Evolutionary conservation across 2,797 vertebrate species (phyloP).

Genomic region (Peromyscus aztecus): DNA sequence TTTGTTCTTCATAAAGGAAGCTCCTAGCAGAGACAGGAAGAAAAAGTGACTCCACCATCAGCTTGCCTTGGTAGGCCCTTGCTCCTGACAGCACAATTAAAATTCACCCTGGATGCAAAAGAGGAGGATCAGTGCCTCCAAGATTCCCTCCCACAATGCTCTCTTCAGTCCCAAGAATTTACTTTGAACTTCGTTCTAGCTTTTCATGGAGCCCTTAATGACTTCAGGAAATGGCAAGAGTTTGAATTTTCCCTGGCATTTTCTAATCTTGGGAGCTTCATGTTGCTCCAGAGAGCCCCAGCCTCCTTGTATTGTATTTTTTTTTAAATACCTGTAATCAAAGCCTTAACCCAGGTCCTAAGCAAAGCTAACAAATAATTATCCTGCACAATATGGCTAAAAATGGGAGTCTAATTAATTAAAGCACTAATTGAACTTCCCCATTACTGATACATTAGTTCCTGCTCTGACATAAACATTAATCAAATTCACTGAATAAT

Average conservation of each 20-base stretch:
- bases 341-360: conserved; percentile 53
- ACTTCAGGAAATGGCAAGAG: conserved; percentile 48
- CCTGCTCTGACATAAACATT: conserved; percentile 80
- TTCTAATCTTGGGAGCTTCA: conserved; percentile 53
- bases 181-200: conserved; percentile 63
- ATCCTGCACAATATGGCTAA: conserved; percentile 75
- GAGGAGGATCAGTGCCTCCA: not conserved
- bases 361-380: conserved; percentile 78
- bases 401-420: conserved; percentile 78
- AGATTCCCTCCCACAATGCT: not conserved
- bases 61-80: not conserved
- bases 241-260: conserved; percentile 60
- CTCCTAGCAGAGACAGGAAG: not conserved
- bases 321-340: conserved; percentile 71
- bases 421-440: conserved; percentile 77
- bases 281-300: conserved; percentile 34
- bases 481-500: conserved; percentile 79
- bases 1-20: not conserved
- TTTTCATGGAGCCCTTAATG: conserved; percentile 28
- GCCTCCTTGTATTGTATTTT: conserved; percentile 18
- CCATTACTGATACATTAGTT: conserved; percentile 77
- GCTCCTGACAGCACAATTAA: not conserved
- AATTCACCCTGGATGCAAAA: conserved; percentile 22
- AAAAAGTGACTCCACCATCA: not conserved
- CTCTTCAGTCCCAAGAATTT: conserved; percentile 17